Evolutionary conservation across 2,113 vertebrate species (phyloP).

Genomic region (Oophaga pumilio): DNA sequence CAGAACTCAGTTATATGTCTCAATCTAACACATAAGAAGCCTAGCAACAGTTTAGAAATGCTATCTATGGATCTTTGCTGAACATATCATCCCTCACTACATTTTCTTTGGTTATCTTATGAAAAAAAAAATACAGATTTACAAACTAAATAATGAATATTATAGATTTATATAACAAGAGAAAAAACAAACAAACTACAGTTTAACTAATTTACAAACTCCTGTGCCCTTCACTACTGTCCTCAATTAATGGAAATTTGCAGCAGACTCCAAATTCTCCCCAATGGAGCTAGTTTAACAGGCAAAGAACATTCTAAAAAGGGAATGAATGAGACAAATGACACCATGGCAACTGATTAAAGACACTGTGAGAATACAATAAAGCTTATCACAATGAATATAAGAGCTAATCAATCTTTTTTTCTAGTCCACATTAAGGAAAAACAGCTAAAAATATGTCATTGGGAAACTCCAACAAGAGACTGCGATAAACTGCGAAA

Average conservation of each 20-base stretch:
- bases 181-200: not conserved
- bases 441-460: slow-evolving; percentile 31
- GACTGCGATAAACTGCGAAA: not conserved
- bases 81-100: not conserved
- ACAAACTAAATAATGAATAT: not conserved
- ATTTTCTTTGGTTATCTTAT: not conserved
- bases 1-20: not conserved
- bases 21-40: not conserved
- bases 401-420: slow-evolving; percentile 51
- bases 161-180: not conserved
- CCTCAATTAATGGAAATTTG: slow-evolving; percentile 28
- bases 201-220: slow-evolving; percentile 19
- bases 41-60: not conserved
- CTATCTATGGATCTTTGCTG: not conserved
- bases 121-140: not conserved
- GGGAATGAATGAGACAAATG: slow-evolving; percentile 33
- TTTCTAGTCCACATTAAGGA: slow-evolving; percentile 27
- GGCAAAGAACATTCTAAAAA: slow-evolving; percentile 39
- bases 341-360: slow-evolving; percentile 57
- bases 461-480: slow-evolving; percentile 25
- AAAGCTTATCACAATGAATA: slow-evolving; percentile 52
- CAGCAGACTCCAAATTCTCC: slow-evolving; percentile 34
- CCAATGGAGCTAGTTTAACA: slow-evolving; percentile 43
- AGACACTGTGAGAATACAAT: slow-evolving; percentile 45
- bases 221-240: slow-evolving; percentile 39